Conservation (phyloP, 92 coral and sea anemone genomes). For the Bergia puertoricense region DNA sequence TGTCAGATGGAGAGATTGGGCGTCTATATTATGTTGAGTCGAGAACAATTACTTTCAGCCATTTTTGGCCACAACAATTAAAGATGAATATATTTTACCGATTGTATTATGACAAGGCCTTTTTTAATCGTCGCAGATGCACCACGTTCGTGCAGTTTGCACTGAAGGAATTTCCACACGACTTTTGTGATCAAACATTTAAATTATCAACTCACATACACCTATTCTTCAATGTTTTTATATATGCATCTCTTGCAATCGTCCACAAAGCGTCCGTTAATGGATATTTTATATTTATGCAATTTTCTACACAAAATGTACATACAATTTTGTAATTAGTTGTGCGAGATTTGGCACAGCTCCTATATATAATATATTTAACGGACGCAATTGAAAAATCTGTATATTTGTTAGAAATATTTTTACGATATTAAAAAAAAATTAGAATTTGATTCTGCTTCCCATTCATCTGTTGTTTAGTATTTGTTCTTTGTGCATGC, state of each 20-base stretch:
- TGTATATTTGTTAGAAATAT: slow-evolving; percentile 50
- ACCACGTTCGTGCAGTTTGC: neutral
- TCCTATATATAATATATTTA: slow-evolving; percentile 44
- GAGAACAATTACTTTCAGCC: neutral
- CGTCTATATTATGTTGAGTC: neutral
- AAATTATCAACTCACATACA: neutral
- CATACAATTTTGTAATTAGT: slow-evolving; percentile 51
- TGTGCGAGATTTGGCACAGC: slow-evolving; percentile 31
- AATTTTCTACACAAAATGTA: slow-evolving; percentile 52
- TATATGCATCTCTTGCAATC: slow-evolving; percentile 18
- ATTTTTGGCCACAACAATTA: slow-evolving; percentile 1
- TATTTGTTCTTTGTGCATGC: neutral
- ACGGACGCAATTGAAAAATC: slow-evolving; percentile 17
- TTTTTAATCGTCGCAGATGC: neutral
- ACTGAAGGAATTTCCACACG: neutral
- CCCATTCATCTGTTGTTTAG: neutral
- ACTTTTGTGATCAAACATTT: slow-evolving; percentile 13
- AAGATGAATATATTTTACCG: slow-evolving; percentile 34
- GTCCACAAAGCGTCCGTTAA: neutral
- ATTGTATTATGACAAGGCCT: slow-evolving; percentile 26
- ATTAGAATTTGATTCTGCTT: neutral
- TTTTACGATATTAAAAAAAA: slow-evolving; percentile 60
- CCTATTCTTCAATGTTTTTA: neutral
- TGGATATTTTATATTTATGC: slow-evolving; percentile 49
- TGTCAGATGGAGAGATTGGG: neutral